Base-by-base conservation (phyloP, 2,113 vertebrate genomes). In the Epinephelus cyanopodus region DNA sequence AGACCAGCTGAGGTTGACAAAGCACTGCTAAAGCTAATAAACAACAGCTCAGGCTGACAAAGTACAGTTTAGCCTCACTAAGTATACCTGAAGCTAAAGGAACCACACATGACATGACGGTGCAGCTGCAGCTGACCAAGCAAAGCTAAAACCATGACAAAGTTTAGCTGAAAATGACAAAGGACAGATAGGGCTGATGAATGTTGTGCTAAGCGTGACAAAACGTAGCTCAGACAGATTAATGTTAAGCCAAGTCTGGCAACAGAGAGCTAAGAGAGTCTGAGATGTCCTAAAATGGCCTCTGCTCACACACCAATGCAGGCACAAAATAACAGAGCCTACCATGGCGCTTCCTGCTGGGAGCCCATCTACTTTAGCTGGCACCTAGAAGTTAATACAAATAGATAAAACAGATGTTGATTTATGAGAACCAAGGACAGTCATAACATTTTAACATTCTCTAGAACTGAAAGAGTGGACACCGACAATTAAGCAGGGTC, bases 331-430 rank as follows among this genome's bases (percentile, higher is more conserved):
- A 61, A 63, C n/a, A 78, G 14, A 68, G 88, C 88, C 12, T 88
- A 94, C 93, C 60, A 19, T 74, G 19, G 91, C 79, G 72, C 66
- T 87, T 21, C 79, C 53, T 37, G 84, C 27, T 61, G 84, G 87
- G 33, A 79, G 67, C 4, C 80, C 79, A 53, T 92, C 90, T n/a
- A 88, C 67, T 84, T 91, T 92, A 52, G 76, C 33, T 65, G 85
- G 48, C 21, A 86, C 66, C 93, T 92, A 70, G 4, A 86, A 47
- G 15, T 66, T 6, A 67, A 29, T 11, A 71, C 8, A 85, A 53
- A 64, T 62, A 67, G 3, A 79, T 15, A 65, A 6, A 68, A 52
- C 39, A 83, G 21, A 74, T 19, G 17, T 50, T n/a, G 42, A 56
- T 73, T 27, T 21, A n/a, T 25, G 48, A 70, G 21, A 39, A 77